Evolutionary conservation across 2,888 invertebrate species (phyloP).

Genomic region (Hypercompe scribonia): DNA sequence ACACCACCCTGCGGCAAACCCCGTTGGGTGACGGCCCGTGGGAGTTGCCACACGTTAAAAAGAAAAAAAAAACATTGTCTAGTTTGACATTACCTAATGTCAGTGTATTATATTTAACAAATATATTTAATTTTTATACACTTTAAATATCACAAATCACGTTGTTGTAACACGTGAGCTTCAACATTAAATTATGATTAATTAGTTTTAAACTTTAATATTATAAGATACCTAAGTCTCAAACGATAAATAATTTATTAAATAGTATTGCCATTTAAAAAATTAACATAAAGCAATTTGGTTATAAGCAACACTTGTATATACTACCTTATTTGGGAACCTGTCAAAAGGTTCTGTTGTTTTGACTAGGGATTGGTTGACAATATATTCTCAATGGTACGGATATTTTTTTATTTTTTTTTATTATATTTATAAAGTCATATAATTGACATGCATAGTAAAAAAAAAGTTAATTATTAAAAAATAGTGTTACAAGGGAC

Average conservation of each 20-base stretch:
- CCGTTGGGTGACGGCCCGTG: too few relatives aligned
- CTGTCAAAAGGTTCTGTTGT: background rate
- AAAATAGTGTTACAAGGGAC: background rate
- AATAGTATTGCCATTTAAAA: background rate
- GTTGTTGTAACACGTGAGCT: slow-evolving; percentile 31
- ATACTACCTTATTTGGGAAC: background rate
- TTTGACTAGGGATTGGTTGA: background rate
- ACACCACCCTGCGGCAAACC: too few relatives aligned
- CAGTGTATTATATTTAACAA: background rate
- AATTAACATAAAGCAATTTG: slow-evolving; percentile 23
- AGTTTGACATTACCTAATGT: background rate
- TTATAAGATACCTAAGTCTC: slow-evolving; percentile 7
- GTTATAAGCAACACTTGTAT: background rate
- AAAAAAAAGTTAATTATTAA: too few relatives aligned
- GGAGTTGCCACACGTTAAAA: too few relatives aligned
- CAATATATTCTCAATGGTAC: background rate
- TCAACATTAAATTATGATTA: slow-evolving; percentile 38
- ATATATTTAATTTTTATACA: slow-evolving; percentile 4
- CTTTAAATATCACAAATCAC: slow-evolving; percentile 23
- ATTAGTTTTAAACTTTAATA: slow-evolving; percentile 20
- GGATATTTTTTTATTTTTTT: too few relatives aligned
- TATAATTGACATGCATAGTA: too few relatives aligned
- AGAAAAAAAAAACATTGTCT: too few relatives aligned
- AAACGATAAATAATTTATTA: slow-evolving; percentile 9
- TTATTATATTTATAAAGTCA: too few relatives aligned